phyloP scores from a whole-genome alignment of 1,140 invertebrate genomes.

The Drosophila virilis region DNA sequence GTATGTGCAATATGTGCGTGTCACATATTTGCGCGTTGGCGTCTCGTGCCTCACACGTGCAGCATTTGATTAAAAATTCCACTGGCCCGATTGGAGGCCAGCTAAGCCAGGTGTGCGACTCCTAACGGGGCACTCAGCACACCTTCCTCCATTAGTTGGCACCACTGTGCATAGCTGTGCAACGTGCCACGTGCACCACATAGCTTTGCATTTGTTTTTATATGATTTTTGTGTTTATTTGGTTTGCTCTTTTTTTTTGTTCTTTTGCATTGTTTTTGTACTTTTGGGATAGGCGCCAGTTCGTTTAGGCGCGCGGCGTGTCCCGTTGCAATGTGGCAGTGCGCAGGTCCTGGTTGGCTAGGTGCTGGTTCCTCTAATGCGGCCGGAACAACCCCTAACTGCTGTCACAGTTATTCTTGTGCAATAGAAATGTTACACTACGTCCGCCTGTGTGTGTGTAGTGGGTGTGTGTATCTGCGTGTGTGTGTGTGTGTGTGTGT shows the following conservation, averaged over 20 bases:
- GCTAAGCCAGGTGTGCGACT: neutral
- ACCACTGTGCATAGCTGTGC: too few relatives aligned
- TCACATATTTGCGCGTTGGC: conserved; percentile 69
- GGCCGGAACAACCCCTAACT: conserved; percentile 73
- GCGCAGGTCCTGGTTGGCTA: conserved; percentile 56
- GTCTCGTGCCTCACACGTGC: conserved; percentile 2
- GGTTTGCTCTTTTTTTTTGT: conserved; percentile 11
- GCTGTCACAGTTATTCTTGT: conserved; percentile 51
- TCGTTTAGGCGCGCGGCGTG: conserved; percentile 53
- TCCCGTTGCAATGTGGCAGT: conserved; percentile 30
- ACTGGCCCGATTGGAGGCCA: conserved; percentile 10
- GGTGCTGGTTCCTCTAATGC: conserved; percentile 53
- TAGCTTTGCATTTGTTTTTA: conserved; percentile 25
- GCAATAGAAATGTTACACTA: conserved; percentile 52
- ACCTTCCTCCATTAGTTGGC: conserved; percentile 5
- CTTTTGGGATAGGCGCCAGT: conserved; percentile 69
- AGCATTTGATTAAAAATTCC: conserved; percentile 76
- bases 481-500: conserved; percentile 43
- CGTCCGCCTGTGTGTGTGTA: conserved; percentile 3
- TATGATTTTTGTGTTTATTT: neutral
- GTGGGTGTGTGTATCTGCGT: conserved; percentile 43
- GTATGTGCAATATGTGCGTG: conserved; percentile 31
- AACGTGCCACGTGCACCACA: conserved; percentile 12
- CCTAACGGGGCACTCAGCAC: neutral
- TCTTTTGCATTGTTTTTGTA: conserved; percentile 26